Base-by-base conservation (phyloP, 2,113 vertebrate genomes). In the Cyanistes caeruleus region DNA sequence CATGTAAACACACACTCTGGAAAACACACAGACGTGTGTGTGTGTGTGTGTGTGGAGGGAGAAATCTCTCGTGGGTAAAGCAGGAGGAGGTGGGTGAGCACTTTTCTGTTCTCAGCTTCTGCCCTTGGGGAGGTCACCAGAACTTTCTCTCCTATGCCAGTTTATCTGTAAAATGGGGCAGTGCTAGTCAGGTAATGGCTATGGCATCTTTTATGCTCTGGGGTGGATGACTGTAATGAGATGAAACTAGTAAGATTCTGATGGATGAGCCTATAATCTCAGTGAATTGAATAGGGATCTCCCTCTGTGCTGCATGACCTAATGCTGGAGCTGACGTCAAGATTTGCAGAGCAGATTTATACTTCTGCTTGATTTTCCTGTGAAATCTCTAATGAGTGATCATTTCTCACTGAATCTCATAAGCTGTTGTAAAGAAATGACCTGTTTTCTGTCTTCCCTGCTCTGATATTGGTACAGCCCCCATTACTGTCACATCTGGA, bases 281-380 rank as follows among this genome's bases (percentile, higher is more conserved):
- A 20, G 90, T 7, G 91, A 90, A 77, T 28, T 68, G 90, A 90
- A 13, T 0, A 92, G 92, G 93, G 89, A 95, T 95, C 88, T 95
- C 93, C 93, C 90, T 68, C 83, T 77, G 86, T 90, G 93, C 85
- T 68, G 44, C 6, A 30, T 94, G 91, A 94, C 73, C 89, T 94
- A 72, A 87, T 64, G 64, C 15, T 69, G 81, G 9, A 73, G 91
- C 91, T 95, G 94, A 95, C 28, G 37, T 96, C 87, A 94, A 23
- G 59, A 7, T 51, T 44, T 88, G 83, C 80, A 86, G 90, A 56
- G 79, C 93, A 92, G 48, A 84, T 80, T 84, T 80, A 24, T 14
- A 13, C 25, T 64, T 7, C 25, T 89, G 79, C 62, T 81, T 52
- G 37, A 39, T 92, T 90, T 73, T 51, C 91, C 87, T 83, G 30